phyloP scores from a whole-genome alignment of 2,797 vertebrate genomes.

The Lates japonicus region DNA sequence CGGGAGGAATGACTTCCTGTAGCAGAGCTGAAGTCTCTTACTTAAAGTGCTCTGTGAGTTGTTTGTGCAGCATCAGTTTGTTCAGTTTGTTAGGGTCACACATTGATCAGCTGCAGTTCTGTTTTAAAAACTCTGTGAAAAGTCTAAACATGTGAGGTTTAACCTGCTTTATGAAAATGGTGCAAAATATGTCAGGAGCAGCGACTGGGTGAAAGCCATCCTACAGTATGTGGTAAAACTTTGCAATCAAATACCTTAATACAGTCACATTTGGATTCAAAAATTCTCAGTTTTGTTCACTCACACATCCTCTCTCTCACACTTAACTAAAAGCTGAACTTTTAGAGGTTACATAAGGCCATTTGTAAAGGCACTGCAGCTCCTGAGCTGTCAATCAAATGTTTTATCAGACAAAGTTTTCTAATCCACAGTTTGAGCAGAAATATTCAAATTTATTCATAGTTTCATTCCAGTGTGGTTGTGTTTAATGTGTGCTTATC shows the following conservation, averaged over 20 bases:
- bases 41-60: too few relatives aligned
- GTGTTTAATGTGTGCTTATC: constrained; percentile 42
- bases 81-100: too few relatives aligned
- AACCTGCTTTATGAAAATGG: neutral
- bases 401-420: constrained; percentile 46
- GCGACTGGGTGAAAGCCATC: too few relatives aligned
- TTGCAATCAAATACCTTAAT: neutral
- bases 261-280: constrained; percentile 1
- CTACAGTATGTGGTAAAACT: too few relatives aligned
- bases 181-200: neutral
- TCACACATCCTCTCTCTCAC: neutral
- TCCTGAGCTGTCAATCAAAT: constrained; percentile 42
- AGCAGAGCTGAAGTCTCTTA: too few relatives aligned
- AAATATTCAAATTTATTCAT: constrained; percentile 65
- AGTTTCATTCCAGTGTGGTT: constrained; percentile 36
- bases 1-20: too few relatives aligned
- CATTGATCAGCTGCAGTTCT: too few relatives aligned
- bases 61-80: too few relatives aligned
- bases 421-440: constrained; percentile 21
- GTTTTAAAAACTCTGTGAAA: too few relatives aligned
- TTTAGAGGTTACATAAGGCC: constrained; percentile 9
- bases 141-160: neutral
- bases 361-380: constrained; percentile 1
- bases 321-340: neutral
- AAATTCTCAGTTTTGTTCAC: neutral